phyloP scores from a whole-genome alignment of 2,797 vertebrate species.

The Acanthiza pusilla region DNA sequence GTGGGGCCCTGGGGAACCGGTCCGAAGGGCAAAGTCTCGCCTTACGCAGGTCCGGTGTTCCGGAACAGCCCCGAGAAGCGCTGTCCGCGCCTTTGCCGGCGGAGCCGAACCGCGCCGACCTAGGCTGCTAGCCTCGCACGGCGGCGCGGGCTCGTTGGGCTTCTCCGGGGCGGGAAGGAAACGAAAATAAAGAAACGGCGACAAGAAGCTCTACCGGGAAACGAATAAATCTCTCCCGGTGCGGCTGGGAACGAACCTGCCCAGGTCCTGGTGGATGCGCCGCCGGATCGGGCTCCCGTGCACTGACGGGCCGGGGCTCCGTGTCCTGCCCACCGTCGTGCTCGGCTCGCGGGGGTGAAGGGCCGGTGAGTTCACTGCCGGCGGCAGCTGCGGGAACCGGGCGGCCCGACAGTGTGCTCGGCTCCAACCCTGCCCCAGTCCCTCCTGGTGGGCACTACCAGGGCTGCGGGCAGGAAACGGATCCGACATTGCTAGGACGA shows the following conservation, averaged over 20 bases:
- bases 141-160: not conserved
- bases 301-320: not conserved
- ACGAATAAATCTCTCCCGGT: not conserved
- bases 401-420: too few relatives aligned
- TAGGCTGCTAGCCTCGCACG: not conserved
- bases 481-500: rapidly evolving
- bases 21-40: not conserved
- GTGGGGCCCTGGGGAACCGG: not conserved
- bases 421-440: not conserved
- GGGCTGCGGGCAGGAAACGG: not conserved
- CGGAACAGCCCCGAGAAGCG: not conserved
- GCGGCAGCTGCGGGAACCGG: not conserved
- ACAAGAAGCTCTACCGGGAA: not conserved
- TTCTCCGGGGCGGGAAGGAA: not conserved
- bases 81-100: not conserved
- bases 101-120: not conserved
- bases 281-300: not conserved
- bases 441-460: not conserved
- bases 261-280: not conserved
- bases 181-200: not conserved
- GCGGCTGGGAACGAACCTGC: not conserved
- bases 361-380: not conserved
- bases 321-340: not conserved
- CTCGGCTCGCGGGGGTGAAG: not conserved
- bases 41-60: rapidly evolving